Evolutionary conservation across 2,113 vertebrate species (phyloP), one percentile per base, ranked within the genome.

Genomic region (Typhlomys cinereus): DNA sequence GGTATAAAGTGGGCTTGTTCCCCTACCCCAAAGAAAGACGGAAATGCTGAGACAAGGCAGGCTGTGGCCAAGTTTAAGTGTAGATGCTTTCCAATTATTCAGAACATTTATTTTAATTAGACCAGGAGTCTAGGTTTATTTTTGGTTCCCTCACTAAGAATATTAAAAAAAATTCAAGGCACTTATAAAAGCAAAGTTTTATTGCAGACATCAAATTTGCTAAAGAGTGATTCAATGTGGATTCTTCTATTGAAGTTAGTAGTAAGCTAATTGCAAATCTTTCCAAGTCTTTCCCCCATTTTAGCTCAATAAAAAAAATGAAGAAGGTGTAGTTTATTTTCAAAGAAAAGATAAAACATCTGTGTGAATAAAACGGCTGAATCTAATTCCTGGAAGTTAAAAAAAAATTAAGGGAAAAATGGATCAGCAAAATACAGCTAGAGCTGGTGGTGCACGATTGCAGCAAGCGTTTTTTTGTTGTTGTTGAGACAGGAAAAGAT

Each of bases 401-500:
- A 90, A 79, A 83, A 62, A 62, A 57, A 3, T 29, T 17, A 25
- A 67, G 62, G 2, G 4, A n/a, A 80, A 41, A 70, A 85, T 81
- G 39, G 66, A 64, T 74, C 70, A 62, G 59, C 62, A 91, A 96
- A 92, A 92, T 94, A 80, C 0, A 9, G 62, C 34, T 14, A 8
- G 52, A 74, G 50, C 29, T 50, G 34, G 27, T 54, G 59, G 78
- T 79, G 46, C 92, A 79, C 73, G 92, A 96, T 94, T 96, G 96
- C 46, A 21, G 41, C 34, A 94, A 93, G 46, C 62, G 82, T 36
- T 76, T 95, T 96, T 96, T 90, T 93, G 78, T 82, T 71, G 81
- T 90, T 93, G 78, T 82, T 71, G 81, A 95, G 94, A 96, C 44
- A 80, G 90, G 95, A 92, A 69, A 97, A 98, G 97, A 97, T 97